Evolutionary conservation across 2,888 invertebrate species (phyloP), one percentile per base, ranked within the genome.

Genomic region (Thyatira batis): DNA sequence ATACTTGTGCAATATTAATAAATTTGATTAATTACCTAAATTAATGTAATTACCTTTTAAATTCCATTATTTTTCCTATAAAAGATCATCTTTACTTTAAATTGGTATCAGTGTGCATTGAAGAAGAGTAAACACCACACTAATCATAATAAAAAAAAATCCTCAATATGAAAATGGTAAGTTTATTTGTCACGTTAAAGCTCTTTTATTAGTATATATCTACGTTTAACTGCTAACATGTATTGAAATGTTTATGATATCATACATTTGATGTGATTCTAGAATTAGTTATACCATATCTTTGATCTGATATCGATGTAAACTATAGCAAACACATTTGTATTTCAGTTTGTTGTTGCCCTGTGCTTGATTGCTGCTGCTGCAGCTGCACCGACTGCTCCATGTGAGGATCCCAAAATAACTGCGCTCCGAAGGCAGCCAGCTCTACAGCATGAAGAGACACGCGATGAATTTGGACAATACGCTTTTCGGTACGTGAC

Each of bases 401-500:
- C 80, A 0, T 62, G 49, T 28, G 54, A 53, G 10, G 61, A 63
- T 8, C 60, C 62, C 8, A 63, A 52, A 11, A 54, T 49, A 0
- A 57, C 69, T 11, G 67, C 66, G 0, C 67, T 61, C 11, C 72
- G 80, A 28, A 60, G 55, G 1, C 66, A 73, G 20, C 84, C 76
- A 21, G 84, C 78, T 0, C 58, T 82, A 0, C 67, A 72, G 6
- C 82, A 79, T 52, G 74, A 80, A 48, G 82, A 83, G 54, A 56
- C 76, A n/a, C 82, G 78, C 43, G 80, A 80, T 50, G 76, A 80
- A 53, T 69, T 68, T 27, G 84, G 85, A 3, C 84, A 84, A 61
- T 85, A 80, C 60, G 69, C 73, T 2, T 68, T 85, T 1, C 73
- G 78, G 11, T 85, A 85, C 73, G 74, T 82, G 51, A 84, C 84